phyloP scores from a whole-genome alignment of 1,140 invertebrate species.

The Plutomurus gul region DNA sequence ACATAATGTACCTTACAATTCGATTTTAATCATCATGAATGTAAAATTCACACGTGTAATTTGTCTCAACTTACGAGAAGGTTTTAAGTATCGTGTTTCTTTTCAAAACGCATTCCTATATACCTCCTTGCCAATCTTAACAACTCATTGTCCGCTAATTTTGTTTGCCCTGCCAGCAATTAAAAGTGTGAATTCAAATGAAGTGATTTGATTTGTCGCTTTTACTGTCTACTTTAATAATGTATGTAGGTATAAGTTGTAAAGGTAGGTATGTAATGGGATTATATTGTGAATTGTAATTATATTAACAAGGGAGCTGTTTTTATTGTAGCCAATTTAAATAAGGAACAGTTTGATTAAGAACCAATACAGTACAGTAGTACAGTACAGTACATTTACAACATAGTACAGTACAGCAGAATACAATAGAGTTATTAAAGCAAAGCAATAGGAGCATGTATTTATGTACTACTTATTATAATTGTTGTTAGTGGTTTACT shows the following conservation, averaged over 20 bases:
- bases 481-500: constrained; percentile 9
- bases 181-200: no score
- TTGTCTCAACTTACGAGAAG: no score
- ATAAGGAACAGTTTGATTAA: constrained; percentile 25
- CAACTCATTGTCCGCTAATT: no score
- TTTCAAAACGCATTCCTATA: no score
- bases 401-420: background rate
- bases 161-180: no score
- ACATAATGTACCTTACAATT: no score
- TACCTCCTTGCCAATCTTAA: no score
- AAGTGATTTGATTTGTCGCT: no score
- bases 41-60: no score
- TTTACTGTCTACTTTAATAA: no score
- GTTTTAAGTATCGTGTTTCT: no score
- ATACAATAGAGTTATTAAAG: background rate
- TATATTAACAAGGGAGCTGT: constrained; percentile 10
- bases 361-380: background rate
- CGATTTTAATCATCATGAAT: no score
- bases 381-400: constrained; percentile 11
- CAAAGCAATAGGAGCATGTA: background rate
- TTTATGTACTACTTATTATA: background rate
- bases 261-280: background rate
- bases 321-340: constrained; percentile 22
- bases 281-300: constrained; percentile 27
- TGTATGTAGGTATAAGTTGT: background rate